Conservation (phyloP, 2,888 invertebrate genomes). For the Nomada ruficornis region DNA sequence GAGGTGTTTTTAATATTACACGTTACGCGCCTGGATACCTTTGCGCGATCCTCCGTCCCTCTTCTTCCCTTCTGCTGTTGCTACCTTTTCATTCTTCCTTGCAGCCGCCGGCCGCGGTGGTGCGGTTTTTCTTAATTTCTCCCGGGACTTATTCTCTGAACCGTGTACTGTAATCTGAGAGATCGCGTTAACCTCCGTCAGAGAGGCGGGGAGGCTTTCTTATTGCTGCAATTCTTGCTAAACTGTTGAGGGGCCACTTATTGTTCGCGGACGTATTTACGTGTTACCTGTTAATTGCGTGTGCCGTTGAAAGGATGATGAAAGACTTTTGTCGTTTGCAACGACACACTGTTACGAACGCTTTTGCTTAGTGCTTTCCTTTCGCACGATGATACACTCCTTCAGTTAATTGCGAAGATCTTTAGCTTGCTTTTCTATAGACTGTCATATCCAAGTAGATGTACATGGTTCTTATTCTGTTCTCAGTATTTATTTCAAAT, state of each 20-base stretch:
- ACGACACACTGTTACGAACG: too few species aligned
- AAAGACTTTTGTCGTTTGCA: background rate
- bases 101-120: background rate
- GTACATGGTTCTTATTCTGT: too few species aligned
- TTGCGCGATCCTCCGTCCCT: background rate
- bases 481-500: too few species aligned
- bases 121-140: slow-evolving; percentile 44
- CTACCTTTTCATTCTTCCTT: background rate
- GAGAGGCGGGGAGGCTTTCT: slow-evolving; percentile 9
- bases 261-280: background rate
- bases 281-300: background rate
- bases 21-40: slow-evolving; percentile 26
- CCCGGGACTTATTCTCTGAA: slow-evolving; percentile 31
- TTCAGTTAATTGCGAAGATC: too few species aligned
- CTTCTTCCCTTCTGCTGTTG: background rate
- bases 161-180: slow-evolving; percentile 38
- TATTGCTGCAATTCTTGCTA: slow-evolving; percentile 15
- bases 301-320: background rate
- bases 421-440: too few species aligned
- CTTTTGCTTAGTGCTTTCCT: too few species aligned
- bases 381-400: too few species aligned
- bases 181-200: slow-evolving; percentile 42
- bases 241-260: slow-evolving; percentile 12
- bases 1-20: slow-evolving; percentile 59
- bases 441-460: too few species aligned